These are phyloP conservation scores for Xestoiulus laeticollis DNA, from an alignment of 2,888 invertebrate genomes.

Conservation along the genomic window DNA sequence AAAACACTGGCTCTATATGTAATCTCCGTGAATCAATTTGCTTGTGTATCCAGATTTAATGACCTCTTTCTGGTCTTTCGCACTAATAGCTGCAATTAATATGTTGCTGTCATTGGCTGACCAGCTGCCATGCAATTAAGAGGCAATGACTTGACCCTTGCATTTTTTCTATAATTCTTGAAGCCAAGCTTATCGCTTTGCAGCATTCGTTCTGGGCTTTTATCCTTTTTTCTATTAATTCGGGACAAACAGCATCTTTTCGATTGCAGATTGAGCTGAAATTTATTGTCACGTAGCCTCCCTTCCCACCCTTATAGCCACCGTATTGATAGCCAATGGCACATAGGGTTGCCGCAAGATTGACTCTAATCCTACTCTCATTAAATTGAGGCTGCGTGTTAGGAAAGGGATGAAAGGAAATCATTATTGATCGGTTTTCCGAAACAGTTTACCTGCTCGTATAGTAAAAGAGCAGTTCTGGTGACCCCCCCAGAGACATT, in stretches of 20 bases:
- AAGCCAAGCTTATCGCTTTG: neutral
- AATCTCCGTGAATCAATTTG: no score
- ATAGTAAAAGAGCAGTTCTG: neutral
- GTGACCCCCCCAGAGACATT: neutral
- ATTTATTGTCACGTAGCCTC: conserved; percentile 6
- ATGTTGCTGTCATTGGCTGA: no score
- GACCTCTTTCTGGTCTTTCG: no score
- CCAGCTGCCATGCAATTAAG: no score
- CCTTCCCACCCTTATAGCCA: no score
- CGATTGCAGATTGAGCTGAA: neutral
- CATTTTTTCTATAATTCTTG: neutral
- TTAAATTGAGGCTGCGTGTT: conserved; percentile 20
- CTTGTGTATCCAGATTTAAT: no score
- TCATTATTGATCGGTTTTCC: neutral
- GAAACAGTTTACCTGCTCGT: neutral
- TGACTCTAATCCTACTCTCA: neutral
- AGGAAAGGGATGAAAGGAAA: neutral
- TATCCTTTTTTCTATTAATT: conserved; percentile 5
- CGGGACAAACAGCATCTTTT: neutral
- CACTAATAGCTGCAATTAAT: no score
- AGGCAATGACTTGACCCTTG: neutral
- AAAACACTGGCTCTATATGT: no score
- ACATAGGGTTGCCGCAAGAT: no score
- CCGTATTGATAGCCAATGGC: no score
- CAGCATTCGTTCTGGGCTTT: neutral